Base-by-base conservation (phyloP, 37 sponge, comb jelly and placozoan genomes). In the Lycopodina hypogea region DNA sequence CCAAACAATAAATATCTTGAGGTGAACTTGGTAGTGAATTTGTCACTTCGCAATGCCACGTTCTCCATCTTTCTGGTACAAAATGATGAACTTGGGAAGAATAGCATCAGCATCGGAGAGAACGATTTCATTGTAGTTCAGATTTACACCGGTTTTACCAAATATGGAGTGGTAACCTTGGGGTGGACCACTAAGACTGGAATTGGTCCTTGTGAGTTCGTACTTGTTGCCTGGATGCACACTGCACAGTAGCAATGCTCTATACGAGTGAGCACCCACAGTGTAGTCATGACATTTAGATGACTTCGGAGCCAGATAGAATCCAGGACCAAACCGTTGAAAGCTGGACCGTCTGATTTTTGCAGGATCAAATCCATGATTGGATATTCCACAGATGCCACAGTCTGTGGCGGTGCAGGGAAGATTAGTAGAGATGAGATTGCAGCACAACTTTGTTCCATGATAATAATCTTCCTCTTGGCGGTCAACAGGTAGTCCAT, bases 201-300 rank as follows among this genome's bases (percentile, higher is more conserved):
- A 35, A 39, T 86, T 58, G 36, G 86, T 52, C 21, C 69, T 86
- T 21, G 22, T 55, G 14, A 86, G 14, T 15, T 22, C 32, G 68
- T 86, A 70, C 51, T 86, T 86, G 58, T 70, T 89, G 8, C 94
- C 94, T 15, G 83, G 87, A 42, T 75, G 75, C 37, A 89, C 87
- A 29, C 86, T 72, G 69, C 79, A 86, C 18, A 83, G 78, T 42
- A 93, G 60, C 84, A 93, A 79, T 29, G 90, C 90, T 53, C 94
- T 52, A 57, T 93, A 76, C 22, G 14, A 17, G 41, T 56, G 42
- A 48, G 19, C 3, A 3, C 94, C 90, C 37, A 70, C 67, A n/a
- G 94, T 93, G 75, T 93, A 93, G 64, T 89, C 85, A 42, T 93
- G 94, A 40, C 90, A 86, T 45, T 89, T 89, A 29, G 90, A 89